A percentile compares a stretch with the other conserved stretches of the same genome.
Evolutionary conservation across 35 echinoderm and acorn worm species (phyloP).

Genomic region (Antedon bifida): DNA sequence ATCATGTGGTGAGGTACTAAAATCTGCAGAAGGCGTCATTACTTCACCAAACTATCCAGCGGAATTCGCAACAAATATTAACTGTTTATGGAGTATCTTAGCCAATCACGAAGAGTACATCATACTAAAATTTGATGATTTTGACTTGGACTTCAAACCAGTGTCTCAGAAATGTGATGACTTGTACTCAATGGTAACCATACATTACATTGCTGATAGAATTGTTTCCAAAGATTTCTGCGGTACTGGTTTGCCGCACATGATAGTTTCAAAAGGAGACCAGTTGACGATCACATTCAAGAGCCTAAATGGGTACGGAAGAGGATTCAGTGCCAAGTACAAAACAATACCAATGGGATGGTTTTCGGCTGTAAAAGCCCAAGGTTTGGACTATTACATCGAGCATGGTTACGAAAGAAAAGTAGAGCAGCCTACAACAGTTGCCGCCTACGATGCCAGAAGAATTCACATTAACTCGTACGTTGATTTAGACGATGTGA

Average conservation of each 20-base stretch:
- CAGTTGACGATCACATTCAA: not conserved
- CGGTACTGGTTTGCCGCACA: not conserved
- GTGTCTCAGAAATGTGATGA: not conserved
- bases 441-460: not conserved
- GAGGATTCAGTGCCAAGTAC: not conserved
- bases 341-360: not conserved
- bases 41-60: constrained; percentile 12
- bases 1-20: not conserved
- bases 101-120: not conserved
- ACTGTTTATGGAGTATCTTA: constrained; percentile 4
- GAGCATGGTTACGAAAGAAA: not conserved
- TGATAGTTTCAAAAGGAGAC: not conserved
- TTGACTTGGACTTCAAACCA: constrained; percentile 10
- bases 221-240: not conserved
- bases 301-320: not conserved
- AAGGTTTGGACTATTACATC: not conserved
- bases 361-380: not conserved
- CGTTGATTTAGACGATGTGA: not conserved
- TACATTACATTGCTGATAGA: not conserved
- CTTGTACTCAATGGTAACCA: not conserved
- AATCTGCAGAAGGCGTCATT: not conserved
- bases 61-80: not conserved
- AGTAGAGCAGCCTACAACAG: not conserved
- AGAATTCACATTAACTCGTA: not conserved
- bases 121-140: constrained; percentile 7